phyloP scores from a whole-genome alignment of 2,797 vertebrate species.

The Tokudaia muenninki region DNA sequence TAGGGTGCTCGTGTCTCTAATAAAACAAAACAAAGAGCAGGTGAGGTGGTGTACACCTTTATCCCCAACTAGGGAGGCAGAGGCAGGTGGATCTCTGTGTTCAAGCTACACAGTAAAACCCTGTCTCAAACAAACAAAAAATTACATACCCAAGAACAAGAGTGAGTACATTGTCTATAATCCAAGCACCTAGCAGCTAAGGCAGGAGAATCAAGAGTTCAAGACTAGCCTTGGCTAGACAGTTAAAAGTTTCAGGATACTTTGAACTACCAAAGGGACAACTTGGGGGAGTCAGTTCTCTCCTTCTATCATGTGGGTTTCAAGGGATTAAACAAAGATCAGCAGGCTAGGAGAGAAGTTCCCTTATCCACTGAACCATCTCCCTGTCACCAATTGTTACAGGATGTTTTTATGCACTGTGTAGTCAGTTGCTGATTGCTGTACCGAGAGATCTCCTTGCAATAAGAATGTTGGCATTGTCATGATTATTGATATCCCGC shows the following conservation, averaged over 20 bases:
- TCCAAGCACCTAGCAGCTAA: neutral
- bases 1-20: neutral
- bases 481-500: too few relatives aligned
- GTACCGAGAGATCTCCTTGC: too few relatives aligned
- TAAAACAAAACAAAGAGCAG: neutral
- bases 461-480: too few relatives aligned
- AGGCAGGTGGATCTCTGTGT: neutral
- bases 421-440: too few relatives aligned
- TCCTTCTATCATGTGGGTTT: too few relatives aligned
- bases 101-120: neutral
- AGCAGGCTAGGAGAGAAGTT: neutral
- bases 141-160: neutral
- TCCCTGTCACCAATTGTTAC: neutral
- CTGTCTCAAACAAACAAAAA: neutral
- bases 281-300: too few relatives aligned
- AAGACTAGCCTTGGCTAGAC: neutral
- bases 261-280: too few relatives aligned
- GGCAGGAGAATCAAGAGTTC: neutral
- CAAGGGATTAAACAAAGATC: neutral
- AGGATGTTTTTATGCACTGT: too few relatives aligned
- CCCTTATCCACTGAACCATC: neutral
- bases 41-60: neutral
- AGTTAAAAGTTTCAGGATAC: neutral
- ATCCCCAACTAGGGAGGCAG: neutral
- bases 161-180: neutral